A percentile compares a stretch with the other conserved stretches of the same genome.
Conservation (phyloP, 1,140 invertebrate species). For the Lepidurus apus region DNA sequence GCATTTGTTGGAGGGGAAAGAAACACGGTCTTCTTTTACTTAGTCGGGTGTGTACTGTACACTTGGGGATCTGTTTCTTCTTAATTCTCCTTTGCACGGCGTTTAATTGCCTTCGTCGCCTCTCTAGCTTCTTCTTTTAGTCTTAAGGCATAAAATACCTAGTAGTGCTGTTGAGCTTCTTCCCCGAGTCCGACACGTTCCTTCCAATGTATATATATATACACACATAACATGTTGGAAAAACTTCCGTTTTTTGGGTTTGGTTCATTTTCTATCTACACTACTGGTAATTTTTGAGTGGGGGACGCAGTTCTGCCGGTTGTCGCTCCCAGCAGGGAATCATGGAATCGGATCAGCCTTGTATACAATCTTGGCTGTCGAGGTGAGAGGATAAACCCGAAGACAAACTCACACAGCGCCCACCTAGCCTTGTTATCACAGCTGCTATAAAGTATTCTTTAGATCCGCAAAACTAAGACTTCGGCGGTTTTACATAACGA, state of each 20-base stretch:
- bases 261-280: neutral
- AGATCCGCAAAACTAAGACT: neutral
- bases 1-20: constrained; percentile 10
- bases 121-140: constrained; percentile 2
- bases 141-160: neutral
- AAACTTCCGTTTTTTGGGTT: neutral
- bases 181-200: neutral
- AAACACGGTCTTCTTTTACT: constrained; percentile 19
- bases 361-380: constrained; percentile 4
- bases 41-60: constrained; percentile 1
- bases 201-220: neutral
- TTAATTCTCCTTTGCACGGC: neutral
- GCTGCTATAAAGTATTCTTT: neutral
- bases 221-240: neutral
- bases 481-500: neutral
- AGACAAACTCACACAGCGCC: constrained; percentile 2
- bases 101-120: constrained; percentile 10
- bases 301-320: neutral
- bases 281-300: neutral
- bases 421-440: neutral
- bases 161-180: constrained; percentile 8
- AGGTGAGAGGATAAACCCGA: neutral
- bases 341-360: neutral
- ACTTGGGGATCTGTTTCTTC: constrained; percentile 1
- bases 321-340: neutral